A percentile compares a stretch with the other conserved stretches of the same genome.
Conservation (phyloP, 2,888 invertebrate genomes). For the Mimas tiliae region DNA sequence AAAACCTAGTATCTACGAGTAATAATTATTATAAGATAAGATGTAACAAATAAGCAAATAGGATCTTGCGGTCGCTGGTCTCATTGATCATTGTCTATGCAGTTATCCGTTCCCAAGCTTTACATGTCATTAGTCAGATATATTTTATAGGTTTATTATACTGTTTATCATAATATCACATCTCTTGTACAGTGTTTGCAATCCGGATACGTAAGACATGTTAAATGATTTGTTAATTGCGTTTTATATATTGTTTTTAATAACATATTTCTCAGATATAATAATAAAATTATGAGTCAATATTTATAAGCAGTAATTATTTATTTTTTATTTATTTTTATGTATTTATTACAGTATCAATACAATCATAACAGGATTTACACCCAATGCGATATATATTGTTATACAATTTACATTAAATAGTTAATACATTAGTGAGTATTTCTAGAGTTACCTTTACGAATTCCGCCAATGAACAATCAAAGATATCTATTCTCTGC, state of each 20-base stretch:
- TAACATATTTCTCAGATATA: background rate
- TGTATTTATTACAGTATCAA: too few relatives aligned
- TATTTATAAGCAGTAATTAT: too few relatives aligned
- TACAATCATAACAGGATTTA: too few relatives aligned
- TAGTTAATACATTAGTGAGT: too few relatives aligned
- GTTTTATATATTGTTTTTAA: background rate
- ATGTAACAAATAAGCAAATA: background rate
- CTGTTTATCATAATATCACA: background rate
- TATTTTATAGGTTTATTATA: background rate
- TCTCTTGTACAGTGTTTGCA: background rate
- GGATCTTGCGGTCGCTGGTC: conserved; percentile 1
- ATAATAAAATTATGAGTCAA: too few relatives aligned
- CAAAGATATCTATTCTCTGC: too few relatives aligned
- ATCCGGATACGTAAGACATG: background rate
- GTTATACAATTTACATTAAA: too few relatives aligned
- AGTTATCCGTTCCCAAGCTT: background rate
- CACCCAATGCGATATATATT: too few relatives aligned
- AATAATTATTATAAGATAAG: background rate
- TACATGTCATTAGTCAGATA: conserved; percentile 2
- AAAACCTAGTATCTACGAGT: too few relatives aligned
- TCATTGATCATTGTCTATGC: conserved; percentile 5
- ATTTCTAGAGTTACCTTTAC: too few relatives aligned
- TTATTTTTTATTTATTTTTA: too few relatives aligned
- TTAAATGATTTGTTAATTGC: background rate
- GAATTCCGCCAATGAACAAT: too few relatives aligned